Evolutionary conservation across 2,888 invertebrate genomes (phyloP).

Genomic region (Noctua janthe): DNA sequence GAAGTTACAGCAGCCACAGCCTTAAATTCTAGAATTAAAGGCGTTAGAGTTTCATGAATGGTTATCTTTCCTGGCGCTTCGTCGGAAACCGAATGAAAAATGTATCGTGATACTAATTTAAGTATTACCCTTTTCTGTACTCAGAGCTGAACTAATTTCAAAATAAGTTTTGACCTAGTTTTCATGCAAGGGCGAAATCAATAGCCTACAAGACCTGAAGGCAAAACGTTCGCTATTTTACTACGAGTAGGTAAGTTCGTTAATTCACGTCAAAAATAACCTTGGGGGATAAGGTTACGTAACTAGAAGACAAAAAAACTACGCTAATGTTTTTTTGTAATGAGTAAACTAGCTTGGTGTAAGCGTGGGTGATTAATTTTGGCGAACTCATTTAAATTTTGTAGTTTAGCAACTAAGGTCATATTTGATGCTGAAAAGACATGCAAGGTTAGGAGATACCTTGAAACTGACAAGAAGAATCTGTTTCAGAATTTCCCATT

Average conservation of each 20-base stretch:
- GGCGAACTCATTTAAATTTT: background rate
- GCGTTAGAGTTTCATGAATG: background rate
- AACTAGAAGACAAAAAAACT: conserved; percentile 53
- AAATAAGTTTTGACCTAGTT: conserved; percentile 8
- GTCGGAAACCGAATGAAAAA: background rate
- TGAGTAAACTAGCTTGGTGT: conserved; percentile 25
- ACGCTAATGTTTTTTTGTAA: conserved; percentile 46
- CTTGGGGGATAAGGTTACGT: conserved; percentile 45
- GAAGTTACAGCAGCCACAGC: background rate
- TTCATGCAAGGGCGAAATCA: conserved; percentile 22
- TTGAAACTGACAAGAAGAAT: background rate
- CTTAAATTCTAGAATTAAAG: background rate
- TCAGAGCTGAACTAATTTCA: background rate
- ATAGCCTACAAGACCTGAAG: conserved; percentile 16
- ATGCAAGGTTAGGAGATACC: background rate
- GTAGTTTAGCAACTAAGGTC: background rate
- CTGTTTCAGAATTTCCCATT: background rate
- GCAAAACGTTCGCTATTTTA: conserved; percentile 25
- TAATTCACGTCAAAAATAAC: conserved; percentile 21
- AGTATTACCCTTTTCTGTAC: background rate
- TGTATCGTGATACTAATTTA: background rate
- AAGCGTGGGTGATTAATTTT: conserved; percentile 34
- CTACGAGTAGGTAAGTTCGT: conserved; percentile 9
- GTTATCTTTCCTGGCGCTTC: background rate
- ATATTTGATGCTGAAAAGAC: background rate